These are phyloP conservation scores for Spilarctia lutea DNA, from an alignment of 2,888 invertebrate genomes.

Conservation along the genomic window DNA sequence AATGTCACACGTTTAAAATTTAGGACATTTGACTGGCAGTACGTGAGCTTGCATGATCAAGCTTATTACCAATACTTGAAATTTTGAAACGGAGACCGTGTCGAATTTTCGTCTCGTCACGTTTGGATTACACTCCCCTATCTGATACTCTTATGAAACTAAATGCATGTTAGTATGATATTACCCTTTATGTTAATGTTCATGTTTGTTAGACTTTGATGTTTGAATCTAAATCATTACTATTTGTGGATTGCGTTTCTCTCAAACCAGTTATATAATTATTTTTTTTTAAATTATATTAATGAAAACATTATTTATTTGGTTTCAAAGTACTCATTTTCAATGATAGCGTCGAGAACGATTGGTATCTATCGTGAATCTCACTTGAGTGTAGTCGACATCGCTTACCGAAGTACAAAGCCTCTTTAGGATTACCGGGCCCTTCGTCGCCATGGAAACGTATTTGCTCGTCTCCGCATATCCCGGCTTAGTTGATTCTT, in stretches of 20 bases:
- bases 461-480: conserved; percentile 75
- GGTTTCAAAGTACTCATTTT: conserved; percentile 40
- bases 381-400: conserved; percentile 71
- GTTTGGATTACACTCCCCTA: conserved; percentile 74
- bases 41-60: conserved; percentile 82
- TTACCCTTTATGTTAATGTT: conserved; percentile 38
- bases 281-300: conserved; percentile 30
- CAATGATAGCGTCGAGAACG: conserved; percentile 51
- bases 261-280: background rate
- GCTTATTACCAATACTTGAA: conserved; percentile 80
- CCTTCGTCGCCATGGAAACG: conserved; percentile 78
- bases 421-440: conserved; percentile 82
- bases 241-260: background rate
- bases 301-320: conserved; percentile 30
- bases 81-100: conserved; percentile 65
- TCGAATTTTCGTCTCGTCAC: conserved; percentile 72
- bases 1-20: conserved; percentile 73
- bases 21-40: conserved; percentile 74
- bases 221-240: background rate
- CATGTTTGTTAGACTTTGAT: conserved; percentile 20
- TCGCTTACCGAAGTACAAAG: conserved; percentile 76
- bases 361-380: conserved; percentile 64
- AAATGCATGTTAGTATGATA: conserved; percentile 54
- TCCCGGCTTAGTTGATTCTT: conserved; percentile 78
- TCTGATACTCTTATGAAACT: conserved; percentile 57